Evolutionary conservation across 2,113 vertebrate genomes (phyloP), one percentile per base, ranked within the genome.

Genomic region (Hiodon tergisus): DNA sequence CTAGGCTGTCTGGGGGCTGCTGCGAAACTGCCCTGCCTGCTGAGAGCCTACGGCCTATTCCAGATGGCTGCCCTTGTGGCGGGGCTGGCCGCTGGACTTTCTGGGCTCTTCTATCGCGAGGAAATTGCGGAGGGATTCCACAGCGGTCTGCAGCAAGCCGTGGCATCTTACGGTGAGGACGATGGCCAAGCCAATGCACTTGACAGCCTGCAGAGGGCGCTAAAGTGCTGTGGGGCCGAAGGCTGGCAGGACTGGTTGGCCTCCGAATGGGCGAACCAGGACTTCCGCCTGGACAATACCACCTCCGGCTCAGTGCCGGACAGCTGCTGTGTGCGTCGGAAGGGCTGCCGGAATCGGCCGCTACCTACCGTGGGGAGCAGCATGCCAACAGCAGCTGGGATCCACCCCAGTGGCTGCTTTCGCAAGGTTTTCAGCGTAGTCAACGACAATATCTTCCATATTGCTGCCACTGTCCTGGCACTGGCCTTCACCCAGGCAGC

Each of bases 1-100:
- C 83, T 96, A 70, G 94, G 94, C 3, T 95, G 94, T 53, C 89
- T 95, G 6, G 90, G 94, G 0, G 92, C 93, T 0, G 94, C 93
- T 61, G 92, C 90, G 0, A 94, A 94, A 79, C 89, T 94, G 52
- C 91, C 88, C 14, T 87, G 87, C 0, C 88, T 96, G 2, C 88
- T 96, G 10, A 86, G 91, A 3, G 90, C 88, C 14, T 96, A 94
- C 3, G 85, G 92, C 1, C 77, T 88, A 71, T 93, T 96, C 71
- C 93, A 95, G 81, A 75, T 90, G 0, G 87, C 77, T 0, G 91
- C 90, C 53, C 88, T 96, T 8, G 78, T 84, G 2, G 91, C 89
- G 0, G 94, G 87, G 60, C 84, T 96, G 72, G 85, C 88, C 0
- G 91, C 91, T 0, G 94, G 94, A 16, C 88, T 95, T 58, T 96